A percentile compares a stretch with the other conserved stretches of the same genome.
Evolutionary conservation across 2,888 invertebrate species (phyloP).

Genomic region (Lasioglossum oenotherae): DNA sequence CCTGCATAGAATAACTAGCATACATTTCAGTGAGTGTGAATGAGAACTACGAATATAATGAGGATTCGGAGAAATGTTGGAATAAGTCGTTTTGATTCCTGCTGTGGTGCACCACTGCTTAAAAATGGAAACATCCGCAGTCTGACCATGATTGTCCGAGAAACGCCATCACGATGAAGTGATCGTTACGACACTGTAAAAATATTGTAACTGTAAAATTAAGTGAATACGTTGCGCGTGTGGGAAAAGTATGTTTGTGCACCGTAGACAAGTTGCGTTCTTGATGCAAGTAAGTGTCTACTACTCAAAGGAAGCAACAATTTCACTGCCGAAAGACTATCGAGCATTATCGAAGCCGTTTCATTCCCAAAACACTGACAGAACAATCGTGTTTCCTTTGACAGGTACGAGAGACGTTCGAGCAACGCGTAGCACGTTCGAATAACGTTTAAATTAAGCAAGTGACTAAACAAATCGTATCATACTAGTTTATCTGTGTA

Average conservation of each 20-base stretch:
- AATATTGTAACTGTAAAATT: conserved; percentile 18
- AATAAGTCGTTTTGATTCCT: neutral
- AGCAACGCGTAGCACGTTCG: conserved; percentile 18
- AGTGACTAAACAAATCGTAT: conserved; percentile 51
- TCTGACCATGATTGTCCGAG: neutral
- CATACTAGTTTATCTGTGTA: conserved; percentile 62
- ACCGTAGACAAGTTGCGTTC: conserved; percentile 12
- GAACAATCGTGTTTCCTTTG: neutral
- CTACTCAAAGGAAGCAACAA: neutral
- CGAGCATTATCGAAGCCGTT: neutral
- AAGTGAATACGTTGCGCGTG: neutral
- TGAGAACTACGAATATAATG: no score
- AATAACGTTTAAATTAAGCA: conserved; percentile 40
- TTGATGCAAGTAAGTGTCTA: neutral
- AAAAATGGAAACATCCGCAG: neutral
- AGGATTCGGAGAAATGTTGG: no score
- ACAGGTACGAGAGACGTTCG: neutral
- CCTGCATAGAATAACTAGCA: no score
- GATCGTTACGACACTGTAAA: conserved; percentile 32
- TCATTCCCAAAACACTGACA: neutral
- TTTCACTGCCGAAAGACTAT: conserved; percentile 8
- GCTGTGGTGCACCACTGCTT: neutral
- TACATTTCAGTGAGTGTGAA: no score
- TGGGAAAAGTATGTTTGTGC: neutral
- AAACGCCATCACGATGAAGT: conserved; percentile 15